These are phyloP conservation scores for Lota lota DNA, from an alignment of 2,113 vertebrate species.

Conservation along the genomic window DNA sequence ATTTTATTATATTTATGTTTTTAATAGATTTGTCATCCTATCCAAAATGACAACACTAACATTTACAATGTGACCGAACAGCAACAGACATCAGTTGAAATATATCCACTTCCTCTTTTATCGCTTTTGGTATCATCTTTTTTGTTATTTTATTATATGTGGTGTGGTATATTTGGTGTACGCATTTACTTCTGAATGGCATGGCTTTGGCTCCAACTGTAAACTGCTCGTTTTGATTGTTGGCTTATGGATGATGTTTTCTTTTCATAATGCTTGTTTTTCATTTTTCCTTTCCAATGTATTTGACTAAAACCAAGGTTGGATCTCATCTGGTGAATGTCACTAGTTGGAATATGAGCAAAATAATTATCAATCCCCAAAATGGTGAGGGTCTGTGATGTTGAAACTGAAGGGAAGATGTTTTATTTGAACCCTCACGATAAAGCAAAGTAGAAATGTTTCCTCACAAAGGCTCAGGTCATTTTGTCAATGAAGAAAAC, in stretches of 20 bases:
- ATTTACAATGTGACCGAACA: neutral
- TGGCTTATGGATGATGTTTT: neutral
- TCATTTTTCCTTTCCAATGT: constrained; percentile 18
- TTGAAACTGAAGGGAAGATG: neutral
- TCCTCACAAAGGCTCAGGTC: constrained; percentile 12
- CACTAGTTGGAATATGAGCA: neutral
- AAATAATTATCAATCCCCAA: too few species aligned
- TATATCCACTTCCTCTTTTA: neutral
- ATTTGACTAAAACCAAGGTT: neutral
- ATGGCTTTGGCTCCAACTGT: constrained; percentile 56
- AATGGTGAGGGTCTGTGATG: constrained; percentile 10
- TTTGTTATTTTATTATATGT: constrained; percentile 31
- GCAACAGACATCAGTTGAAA: neutral
- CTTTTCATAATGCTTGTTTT: constrained; percentile 17
- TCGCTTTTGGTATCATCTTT: neutral
- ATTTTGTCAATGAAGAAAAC: constrained; percentile 37
- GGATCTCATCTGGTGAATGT: constrained; percentile 9
- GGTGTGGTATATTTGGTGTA: constrained; percentile 12
- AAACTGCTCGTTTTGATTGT: constrained; percentile 51
- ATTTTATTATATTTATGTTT: too few species aligned
- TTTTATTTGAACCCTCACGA: neutral
- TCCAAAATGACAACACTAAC: neutral
- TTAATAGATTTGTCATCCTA: too few species aligned
- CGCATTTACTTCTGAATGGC: constrained; percentile 44
- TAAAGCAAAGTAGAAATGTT: constrained; percentile 17